Evolutionary conservation across 2,797 vertebrate species (phyloP).

Genomic region (Triplophysa yarkandensis): DNA sequence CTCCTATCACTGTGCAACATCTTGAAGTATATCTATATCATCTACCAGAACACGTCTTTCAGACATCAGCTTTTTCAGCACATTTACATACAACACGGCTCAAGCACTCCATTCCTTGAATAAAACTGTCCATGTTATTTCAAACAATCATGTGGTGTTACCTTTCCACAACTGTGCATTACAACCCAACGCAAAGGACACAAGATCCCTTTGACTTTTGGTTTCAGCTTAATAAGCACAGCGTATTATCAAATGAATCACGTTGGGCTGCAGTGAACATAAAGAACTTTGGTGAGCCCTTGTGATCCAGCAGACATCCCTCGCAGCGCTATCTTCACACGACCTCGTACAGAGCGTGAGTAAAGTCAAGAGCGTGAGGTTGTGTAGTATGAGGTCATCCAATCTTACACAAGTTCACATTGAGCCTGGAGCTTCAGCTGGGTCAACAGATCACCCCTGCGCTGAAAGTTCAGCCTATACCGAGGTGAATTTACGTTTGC

Average conservation of each 20-base stretch:
- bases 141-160: too few species aligned
- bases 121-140: too few species aligned
- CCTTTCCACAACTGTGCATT: too few species aligned
- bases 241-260: constrained; percentile 38
- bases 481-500: constrained; percentile 48
- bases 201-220: background rate
- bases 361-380: constrained; percentile 20
- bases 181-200: too few species aligned
- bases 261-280: constrained; percentile 5
- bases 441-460: constrained; percentile 45
- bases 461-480: constrained; percentile 44
- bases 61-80: too few species aligned
- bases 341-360: constrained; percentile 3
- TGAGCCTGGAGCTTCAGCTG: constrained; percentile 2
- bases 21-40: background rate
- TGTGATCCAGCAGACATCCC: constrained; percentile 44
- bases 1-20: background rate
- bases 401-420: constrained; percentile 44
- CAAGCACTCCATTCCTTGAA: too few species aligned
- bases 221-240: constrained; percentile 25
- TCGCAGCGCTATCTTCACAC: constrained; percentile 24
- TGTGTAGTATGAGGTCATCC: constrained; percentile 51
- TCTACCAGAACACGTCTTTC: too few species aligned
- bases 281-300: constrained; percentile 43
- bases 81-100: too few species aligned